Percentiles rank a stretch among this genome's conserved stretches.
phyloP scores from a whole-genome alignment of 2,113 vertebrate genomes.

The Brachyhypopomus gauderio region DNA sequence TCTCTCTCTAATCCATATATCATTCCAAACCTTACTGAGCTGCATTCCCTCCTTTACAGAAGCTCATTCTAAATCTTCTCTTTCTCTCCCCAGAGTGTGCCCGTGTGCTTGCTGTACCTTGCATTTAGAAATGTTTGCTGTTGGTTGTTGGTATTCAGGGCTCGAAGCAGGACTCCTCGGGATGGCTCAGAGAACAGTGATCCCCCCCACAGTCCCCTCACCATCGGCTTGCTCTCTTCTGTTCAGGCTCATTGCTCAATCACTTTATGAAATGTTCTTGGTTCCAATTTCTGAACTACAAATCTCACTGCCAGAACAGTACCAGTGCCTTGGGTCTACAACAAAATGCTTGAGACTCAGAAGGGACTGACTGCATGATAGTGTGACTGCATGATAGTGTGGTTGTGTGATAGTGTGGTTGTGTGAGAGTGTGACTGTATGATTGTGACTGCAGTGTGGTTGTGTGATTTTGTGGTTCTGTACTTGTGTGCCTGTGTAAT shows the following conservation, averaged over 20 bases:
- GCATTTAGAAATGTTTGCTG: constrained; percentile 15
- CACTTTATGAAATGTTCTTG: constrained; percentile 16
- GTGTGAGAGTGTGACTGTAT: too few relatives aligned
- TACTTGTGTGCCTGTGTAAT: too few relatives aligned
- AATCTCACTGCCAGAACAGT: constrained; percentile 38
- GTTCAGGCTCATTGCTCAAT: constrained; percentile 4
- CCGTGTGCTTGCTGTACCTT: constrained; percentile 1
- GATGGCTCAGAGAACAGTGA: constrained; percentile 4
- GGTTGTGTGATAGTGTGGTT: too few relatives aligned
- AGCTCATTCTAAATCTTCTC: neutral
- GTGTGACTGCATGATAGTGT: constrained; percentile 1
- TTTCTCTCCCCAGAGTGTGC: constrained; percentile 5
- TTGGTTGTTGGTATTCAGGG: constrained; percentile 37
- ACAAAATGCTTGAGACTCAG: constrained; percentile 25
- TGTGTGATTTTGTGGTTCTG: too few relatives aligned
- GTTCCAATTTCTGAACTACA: constrained; percentile 25
- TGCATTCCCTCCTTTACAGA: neutral
- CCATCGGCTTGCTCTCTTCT: neutral
- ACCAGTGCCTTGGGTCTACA: constrained; percentile 14
- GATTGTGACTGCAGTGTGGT: too few relatives aligned
- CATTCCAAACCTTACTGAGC: neutral
- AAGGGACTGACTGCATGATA: constrained; percentile 34
- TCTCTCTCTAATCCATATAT: constrained; percentile 22
- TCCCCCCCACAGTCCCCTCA: neutral
- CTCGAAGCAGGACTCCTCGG: constrained; percentile 15